phyloP scores from a whole-genome alignment of 2,888 invertebrate genomes.

The Calameuta idolon region DNA sequence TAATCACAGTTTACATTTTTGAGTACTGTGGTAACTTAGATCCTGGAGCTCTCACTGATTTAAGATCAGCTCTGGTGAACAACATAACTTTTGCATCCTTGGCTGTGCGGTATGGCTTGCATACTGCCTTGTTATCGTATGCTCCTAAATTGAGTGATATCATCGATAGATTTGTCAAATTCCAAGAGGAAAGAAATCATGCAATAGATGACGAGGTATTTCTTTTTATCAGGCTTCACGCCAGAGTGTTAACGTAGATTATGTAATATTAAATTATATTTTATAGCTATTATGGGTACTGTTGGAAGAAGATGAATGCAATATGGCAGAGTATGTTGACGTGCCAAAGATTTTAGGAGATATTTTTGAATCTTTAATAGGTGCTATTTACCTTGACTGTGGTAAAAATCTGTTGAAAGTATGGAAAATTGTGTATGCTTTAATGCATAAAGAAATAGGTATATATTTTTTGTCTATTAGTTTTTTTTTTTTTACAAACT shows the following conservation, averaged over 20 bases:
- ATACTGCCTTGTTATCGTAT: constrained; percentile 76
- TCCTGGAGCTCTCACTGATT: constrained; percentile 91
- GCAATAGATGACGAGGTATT: constrained; percentile 75
- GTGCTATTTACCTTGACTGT: constrained; percentile 86
- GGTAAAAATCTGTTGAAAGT: constrained; percentile 77
- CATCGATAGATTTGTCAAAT: constrained; percentile 74
- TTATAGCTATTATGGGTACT: constrained; percentile 68
- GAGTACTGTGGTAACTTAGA: constrained; percentile 77
- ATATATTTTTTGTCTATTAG: not conserved
- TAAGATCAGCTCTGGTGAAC: constrained; percentile 95
- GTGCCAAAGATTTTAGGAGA: constrained; percentile 95
- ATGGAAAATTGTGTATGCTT: constrained; percentile 85
- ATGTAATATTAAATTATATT: not conserved
- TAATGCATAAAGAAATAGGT: constrained; percentile 89
- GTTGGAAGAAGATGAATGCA: constrained; percentile 75
- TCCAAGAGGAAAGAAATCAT: constrained; percentile 73
- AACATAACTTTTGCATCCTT: constrained; percentile 95
- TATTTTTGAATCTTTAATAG: constrained; percentile 91
- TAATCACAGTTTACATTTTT: constrained; percentile 89
- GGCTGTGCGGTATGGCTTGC: constrained; percentile 86
- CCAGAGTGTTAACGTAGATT: not conserved
- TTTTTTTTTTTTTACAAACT: not conserved
- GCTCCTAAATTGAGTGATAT: constrained; percentile 69
- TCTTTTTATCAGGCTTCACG: too few species aligned
- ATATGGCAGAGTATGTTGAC: constrained; percentile 82